Percentiles rank a stretch among this genome's conserved stretches.
Evolutionary conservation across 2,113 vertebrate genomes (phyloP).

Genomic region (Glaucomys volans): DNA sequence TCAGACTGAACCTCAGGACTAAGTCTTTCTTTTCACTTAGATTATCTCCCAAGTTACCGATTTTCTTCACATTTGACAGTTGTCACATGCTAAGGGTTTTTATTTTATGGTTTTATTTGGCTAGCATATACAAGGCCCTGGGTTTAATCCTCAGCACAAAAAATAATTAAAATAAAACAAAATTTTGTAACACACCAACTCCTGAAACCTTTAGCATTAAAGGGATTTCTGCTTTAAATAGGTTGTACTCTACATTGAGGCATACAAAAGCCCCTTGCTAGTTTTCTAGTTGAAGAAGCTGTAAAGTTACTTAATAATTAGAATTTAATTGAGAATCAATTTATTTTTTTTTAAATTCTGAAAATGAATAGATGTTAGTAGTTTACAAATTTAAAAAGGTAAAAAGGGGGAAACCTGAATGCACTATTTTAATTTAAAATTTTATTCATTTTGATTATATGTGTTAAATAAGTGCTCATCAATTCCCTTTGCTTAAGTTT

Average conservation of each 20-base stretch:
- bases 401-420: background rate
- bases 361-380: conserved; percentile 37
- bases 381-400: conserved; percentile 48
- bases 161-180: background rate
- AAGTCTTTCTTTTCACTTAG: background rate
- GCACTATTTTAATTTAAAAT: conserved; percentile 41
- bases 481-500: conserved; percentile 51
- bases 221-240: conserved; percentile 2
- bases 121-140: too few species aligned
- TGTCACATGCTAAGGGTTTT: background rate
- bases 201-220: background rate
- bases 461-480: conserved; percentile 27
- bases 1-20: background rate
- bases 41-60: background rate
- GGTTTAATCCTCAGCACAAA: too few species aligned
- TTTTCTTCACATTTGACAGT: background rate
- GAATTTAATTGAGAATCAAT: conserved; percentile 47
- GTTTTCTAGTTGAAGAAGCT: conserved; percentile 44
- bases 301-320: conserved; percentile 48
- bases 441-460: conserved; percentile 61
- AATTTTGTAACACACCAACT: background rate
- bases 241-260: background rate
- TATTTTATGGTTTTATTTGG: background rate
- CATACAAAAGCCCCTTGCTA: background rate
- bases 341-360: conserved; percentile 62